Percentiles rank a stretch among this genome's conserved stretches.
phyloP scores from a whole-genome alignment of 1,140 invertebrate species.

The Drosophila pseudoananassae region DNA sequence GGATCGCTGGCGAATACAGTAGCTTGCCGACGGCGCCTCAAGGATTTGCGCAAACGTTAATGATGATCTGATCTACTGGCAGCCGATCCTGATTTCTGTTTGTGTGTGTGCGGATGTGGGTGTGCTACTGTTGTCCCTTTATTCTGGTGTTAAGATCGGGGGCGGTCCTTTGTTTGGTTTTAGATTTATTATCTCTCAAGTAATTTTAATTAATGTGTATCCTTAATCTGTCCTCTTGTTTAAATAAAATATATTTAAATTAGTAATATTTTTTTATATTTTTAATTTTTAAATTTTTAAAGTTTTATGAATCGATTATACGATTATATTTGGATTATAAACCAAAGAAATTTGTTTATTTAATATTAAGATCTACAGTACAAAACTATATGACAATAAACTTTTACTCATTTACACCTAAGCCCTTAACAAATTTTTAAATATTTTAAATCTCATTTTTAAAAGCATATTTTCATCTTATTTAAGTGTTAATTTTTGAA shows the following conservation, averaged over 20 bases:
- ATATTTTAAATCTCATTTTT: too few species aligned
- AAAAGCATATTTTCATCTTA: too few species aligned
- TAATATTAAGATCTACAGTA: too few species aligned
- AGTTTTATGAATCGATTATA: too few species aligned
- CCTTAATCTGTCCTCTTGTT: not conserved
- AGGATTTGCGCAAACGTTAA: conserved; percentile 73
- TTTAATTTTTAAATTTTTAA: too few species aligned
- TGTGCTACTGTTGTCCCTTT: conserved; percentile 22
- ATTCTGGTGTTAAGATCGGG: conserved; percentile 64
- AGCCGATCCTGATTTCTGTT: conserved; percentile 7
- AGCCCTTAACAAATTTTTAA: too few species aligned
- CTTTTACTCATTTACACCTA: too few species aligned
- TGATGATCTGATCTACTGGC: conserved; percentile 59
- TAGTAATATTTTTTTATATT: too few species aligned
- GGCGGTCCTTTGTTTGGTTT: conserved; percentile 61
- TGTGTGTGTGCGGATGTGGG: conserved; percentile 13
- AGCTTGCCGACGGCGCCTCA: conserved; percentile 52
- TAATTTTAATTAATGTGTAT: conserved; percentile 44
- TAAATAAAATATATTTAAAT: not conserved
- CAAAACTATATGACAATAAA: too few species aligned
- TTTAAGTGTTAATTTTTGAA: too few species aligned
- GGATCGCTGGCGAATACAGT: conserved; percentile 9
- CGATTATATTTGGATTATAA: too few species aligned
- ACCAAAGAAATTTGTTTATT: too few species aligned
- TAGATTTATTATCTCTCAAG: conserved; percentile 48